These are phyloP conservation scores for Etheostoma perlongum DNA, from an alignment of 2,797 vertebrate genomes.

Conservation along the genomic window DNA sequence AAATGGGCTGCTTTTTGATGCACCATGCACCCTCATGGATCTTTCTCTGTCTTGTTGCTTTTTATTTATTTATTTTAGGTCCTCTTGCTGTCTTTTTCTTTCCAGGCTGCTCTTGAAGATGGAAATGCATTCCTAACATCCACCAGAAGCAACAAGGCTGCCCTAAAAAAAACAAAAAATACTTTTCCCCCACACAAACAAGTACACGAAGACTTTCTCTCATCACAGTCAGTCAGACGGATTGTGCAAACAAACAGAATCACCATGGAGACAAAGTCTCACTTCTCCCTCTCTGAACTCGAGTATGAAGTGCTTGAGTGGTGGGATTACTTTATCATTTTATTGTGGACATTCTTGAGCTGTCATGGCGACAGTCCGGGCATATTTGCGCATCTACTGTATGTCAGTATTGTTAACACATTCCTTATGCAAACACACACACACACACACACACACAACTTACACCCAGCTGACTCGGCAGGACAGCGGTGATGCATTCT, in stretches of 20 bases:
- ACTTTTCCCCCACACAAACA: slow-evolving; percentile 51
- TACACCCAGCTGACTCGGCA: slow-evolving; percentile 74
- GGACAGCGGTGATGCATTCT: slow-evolving; percentile 37
- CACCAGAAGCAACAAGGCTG: slow-evolving; percentile 43
- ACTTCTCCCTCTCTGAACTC: neutral
- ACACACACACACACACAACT: slow-evolving; percentile 14
- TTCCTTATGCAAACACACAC: slow-evolving; percentile 22
- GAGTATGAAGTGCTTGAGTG: slow-evolving; percentile 11
- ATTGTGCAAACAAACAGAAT: slow-evolving; percentile 53
- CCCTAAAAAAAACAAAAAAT: slow-evolving; percentile 40
- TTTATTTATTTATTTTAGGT: neutral
- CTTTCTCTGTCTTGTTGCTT: slow-evolving; percentile 15
- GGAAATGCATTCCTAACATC: slow-evolving; percentile 63
- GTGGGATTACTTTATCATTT: slow-evolving; percentile 26
- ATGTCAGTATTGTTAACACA: slow-evolving; percentile 26
- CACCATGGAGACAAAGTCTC: slow-evolving; percentile 41
- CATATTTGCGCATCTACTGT: slow-evolving; percentile 10
- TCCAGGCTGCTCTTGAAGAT: slow-evolving; percentile 50
- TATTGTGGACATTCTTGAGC: slow-evolving; percentile 25
- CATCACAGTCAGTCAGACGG: slow-evolving; percentile 32
- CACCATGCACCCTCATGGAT: slow-evolving; percentile 39
- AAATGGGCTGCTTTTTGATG: slow-evolving; percentile 80
- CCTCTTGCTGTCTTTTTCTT: slow-evolving; percentile 32
- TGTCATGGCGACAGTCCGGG: neutral
- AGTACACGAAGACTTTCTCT: slow-evolving; percentile 48